Percentiles rank a stretch among this genome's conserved stretches.
Evolutionary conservation across 2,888 invertebrate genomes (phyloP).

Genomic region (Ophion obscuratus): DNA sequence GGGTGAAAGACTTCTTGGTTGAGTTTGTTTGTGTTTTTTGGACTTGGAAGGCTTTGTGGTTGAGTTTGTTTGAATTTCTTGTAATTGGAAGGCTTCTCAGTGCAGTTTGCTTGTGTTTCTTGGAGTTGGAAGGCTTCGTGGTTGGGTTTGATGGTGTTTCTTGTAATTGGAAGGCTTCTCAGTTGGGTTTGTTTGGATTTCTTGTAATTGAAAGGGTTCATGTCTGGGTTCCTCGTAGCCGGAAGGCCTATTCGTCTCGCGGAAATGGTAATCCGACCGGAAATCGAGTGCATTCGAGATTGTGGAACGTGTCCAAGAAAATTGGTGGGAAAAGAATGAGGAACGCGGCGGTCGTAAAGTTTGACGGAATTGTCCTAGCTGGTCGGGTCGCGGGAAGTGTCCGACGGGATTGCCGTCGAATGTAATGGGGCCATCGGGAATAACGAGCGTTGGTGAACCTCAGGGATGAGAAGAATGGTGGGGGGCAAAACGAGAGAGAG

Average conservation of each 20-base stretch:
- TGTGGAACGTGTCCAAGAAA: neutral
- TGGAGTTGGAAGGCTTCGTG: neutral
- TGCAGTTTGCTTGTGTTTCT: neutral
- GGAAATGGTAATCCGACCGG: neutral
- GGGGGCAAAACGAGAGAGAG: conserved; percentile 35
- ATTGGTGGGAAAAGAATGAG: neutral
- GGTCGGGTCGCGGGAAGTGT: conserved; percentile 35
- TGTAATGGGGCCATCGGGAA: conserved; percentile 60
- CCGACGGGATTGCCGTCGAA: conserved; percentile 34
- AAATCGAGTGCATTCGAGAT: neutral
- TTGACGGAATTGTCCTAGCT: conserved; percentile 25
- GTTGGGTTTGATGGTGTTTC: neutral
- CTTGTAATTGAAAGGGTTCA: neutral
- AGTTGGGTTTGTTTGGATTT: neutral
- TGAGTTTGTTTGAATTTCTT: neutral
- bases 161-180: neutral
- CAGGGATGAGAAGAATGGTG: conserved; percentile 3
- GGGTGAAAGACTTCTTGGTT: no score
- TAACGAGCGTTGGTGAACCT: conserved; percentile 47
- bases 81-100: neutral
- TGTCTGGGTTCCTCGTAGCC: neutral
- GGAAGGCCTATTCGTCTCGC: neutral
- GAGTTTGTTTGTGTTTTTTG: no score
- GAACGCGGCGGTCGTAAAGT: conserved; percentile 37
- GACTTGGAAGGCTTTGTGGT: no score